Evolutionary conservation across 1,140 invertebrate species (phyloP), one percentile per base, ranked within the genome.

Genomic region (Pteromalus puparum): DNA sequence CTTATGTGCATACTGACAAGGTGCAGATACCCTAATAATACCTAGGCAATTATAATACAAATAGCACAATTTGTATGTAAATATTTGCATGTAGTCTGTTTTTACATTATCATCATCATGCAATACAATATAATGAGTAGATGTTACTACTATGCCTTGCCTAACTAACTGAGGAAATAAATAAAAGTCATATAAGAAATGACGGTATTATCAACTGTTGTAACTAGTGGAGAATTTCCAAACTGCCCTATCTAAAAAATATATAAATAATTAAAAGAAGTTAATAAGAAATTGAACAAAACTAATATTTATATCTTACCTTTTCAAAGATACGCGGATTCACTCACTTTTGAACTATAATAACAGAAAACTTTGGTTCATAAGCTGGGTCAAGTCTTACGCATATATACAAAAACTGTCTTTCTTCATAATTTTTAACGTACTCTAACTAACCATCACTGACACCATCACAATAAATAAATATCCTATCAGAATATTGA

Each of bases 1-100:
- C 90, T 97, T 98, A 88, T 98, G 97, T 0, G 97, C 97, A 91
- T 98, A 98, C 90, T 97, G 95, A 88, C 97, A 98, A 0, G 98
- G 98, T 0, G 98, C 98, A 1, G 98, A 98, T 48, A 99, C 97
- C 74, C 97, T 92, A 26, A 99, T 95, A 1, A 98, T 98, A 18
- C 98, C 98, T 0, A 97, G 95, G 98, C 98, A 99, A 93, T 99
- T 99, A 92, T 98, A 99, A 91, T 99, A 99, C 87, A 99, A 90
- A 90, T 98, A 97, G 79, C 97, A 98, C 89, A 99, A 92, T 90
- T 98, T 99, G 91, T 97, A 99, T 0, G 97, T 95, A 9, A 99
- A 89, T 84, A 95, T 93, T 92, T 99, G 98, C 82, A 98, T 93
- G 78, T 97, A 95, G 90, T 99, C 98, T 0, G 97, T 95, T 26